Evolutionary conservation across 2,797 vertebrate species (phyloP).

Genomic region (Danionella dracula): DNA sequence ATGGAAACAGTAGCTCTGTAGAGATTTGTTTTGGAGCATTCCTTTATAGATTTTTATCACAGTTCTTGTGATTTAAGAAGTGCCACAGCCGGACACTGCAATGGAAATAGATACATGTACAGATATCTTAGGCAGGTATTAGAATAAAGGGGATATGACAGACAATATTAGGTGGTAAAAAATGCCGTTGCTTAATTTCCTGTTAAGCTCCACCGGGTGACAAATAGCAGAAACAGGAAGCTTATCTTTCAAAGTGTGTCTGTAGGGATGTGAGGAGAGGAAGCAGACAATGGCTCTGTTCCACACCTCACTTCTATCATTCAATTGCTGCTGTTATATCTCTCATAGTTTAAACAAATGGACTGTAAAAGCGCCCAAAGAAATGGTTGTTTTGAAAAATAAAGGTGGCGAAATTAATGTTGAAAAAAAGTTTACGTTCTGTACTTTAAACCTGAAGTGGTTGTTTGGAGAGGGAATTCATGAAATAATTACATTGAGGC

Average conservation of each 20-base stretch:
- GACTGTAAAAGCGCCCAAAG: too few species aligned
- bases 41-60: too few species aligned
- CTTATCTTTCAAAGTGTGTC: conserved; percentile 27
- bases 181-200: conserved; percentile 44
- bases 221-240: conserved; percentile 51
- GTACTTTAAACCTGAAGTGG: too few species aligned
- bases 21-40: too few species aligned
- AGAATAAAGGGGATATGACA: conserved; percentile 25
- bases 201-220: conserved; percentile 40
- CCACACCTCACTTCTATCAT: background rate
- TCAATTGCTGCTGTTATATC: background rate
- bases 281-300: conserved; percentile 39
- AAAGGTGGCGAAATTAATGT: too few species aligned
- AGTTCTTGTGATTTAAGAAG: too few species aligned
- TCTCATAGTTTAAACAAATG: too few species aligned
- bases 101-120: conserved; percentile 1
- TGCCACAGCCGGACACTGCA: conserved; percentile 30
- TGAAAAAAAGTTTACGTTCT: too few species aligned
- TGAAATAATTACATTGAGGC: too few species aligned
- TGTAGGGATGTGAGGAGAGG: conserved; percentile 42
- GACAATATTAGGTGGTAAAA: conserved; percentile 35
- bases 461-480: too few species aligned
- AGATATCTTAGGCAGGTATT: background rate
- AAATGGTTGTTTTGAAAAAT: too few species aligned
- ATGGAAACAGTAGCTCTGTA: background rate